Base-by-base conservation (phyloP, 2,113 vertebrate genomes). In the Calyptomena viridis region DNA sequence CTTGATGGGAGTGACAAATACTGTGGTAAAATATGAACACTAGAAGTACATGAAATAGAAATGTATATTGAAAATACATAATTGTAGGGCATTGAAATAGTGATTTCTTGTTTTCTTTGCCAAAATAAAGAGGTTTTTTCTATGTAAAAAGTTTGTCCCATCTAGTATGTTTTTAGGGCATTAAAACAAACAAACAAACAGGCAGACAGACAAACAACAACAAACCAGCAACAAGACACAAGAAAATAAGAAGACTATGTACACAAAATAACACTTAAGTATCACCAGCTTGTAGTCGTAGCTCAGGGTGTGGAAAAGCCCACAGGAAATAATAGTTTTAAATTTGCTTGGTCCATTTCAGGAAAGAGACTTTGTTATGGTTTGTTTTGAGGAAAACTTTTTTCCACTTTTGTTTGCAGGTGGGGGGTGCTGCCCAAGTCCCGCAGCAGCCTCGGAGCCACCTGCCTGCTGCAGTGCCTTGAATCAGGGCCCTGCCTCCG, bases 61-160 rank as follows among this genome's bases (percentile, higher is more conserved):
- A 46, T 28, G 4, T 37, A 6, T 42, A 27, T 8, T 39, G 28
- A 67, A 79, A 83, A 40, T 49, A 17, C 4, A 2, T 20, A 31
- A 84, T 44, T 44, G 42, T 44, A 14, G 15, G 15, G 42, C 3
- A 28, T 67, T 47, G 27, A 69, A 77, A 59, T 10, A 49, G 63
- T 25, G 1, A 49, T 46, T 59, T 77, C 28, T 53, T 50, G 2
- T 62, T 37, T 6, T 22, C 15, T 9, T 30, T 53, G 9, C 4
- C 14, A 83, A 91, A 75, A 33, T 28, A 33, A 50, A 62, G 12
- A 12, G 0, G 0, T 2, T 14, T 2, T 27, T 52, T 66, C 28
- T 75, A 4, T 8, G 11, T 24, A 15, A 76, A 81, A 73, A 24
- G 8, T 37, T 6, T 44, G 35, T 27, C 6, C 20, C 2, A 8